Evolutionary conservation across 2,888 invertebrate species (phyloP), one percentile per base, ranked within the genome.

Genomic region (Criorhina ranunculi): DNA sequence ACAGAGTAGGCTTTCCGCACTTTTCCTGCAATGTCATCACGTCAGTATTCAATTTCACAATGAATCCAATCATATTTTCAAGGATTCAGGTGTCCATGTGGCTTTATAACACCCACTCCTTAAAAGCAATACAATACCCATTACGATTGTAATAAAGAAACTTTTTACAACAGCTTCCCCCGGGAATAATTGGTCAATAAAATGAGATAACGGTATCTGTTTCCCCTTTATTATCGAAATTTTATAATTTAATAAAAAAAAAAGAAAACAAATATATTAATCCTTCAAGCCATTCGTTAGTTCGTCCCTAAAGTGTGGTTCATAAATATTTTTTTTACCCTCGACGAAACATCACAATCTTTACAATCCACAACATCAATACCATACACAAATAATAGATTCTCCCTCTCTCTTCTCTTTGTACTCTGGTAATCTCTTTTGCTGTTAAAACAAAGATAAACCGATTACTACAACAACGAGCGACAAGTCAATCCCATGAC

Each of bases 361-460:
- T 31, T 3, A 19, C 31, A 44, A 46, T 46, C 44, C 31, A n/a
- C n/a, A 12, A 46, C 62, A 15, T 44, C n/a, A 49, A 64, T 64
- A n/a, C 35, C 35, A 64, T 7, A 24, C 8, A 40, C 57, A 57
- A 11, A 57, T 11, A 37, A 7, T 40, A 64, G 35, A n/a, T n/a
- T 55, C 35, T 35, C 2, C 24, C 24, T 4, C 24, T 24, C 24
- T 35, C 11, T 31, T 46, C 35, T 4, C 19, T 35, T n/a, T 35
- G 35, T 35, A 46, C 33, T 19, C n/a, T 17, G 31, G 33, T 64
- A 64, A 46, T 64, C 46, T 49, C 37, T 35, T 64, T 46, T 46
- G 12, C 53, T 73, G 73, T 55, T 73, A 24, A 44, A 75, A 64
- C 44, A 55, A 64, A 55, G 46, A 55, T 46, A 62, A 62, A 60